Percentiles rank a stretch among this genome's conserved stretches.
These are phyloP conservation scores for Drosophila kohkoa DNA, from an alignment of 1,140 invertebrate species.

Conservation along the genomic window DNA sequence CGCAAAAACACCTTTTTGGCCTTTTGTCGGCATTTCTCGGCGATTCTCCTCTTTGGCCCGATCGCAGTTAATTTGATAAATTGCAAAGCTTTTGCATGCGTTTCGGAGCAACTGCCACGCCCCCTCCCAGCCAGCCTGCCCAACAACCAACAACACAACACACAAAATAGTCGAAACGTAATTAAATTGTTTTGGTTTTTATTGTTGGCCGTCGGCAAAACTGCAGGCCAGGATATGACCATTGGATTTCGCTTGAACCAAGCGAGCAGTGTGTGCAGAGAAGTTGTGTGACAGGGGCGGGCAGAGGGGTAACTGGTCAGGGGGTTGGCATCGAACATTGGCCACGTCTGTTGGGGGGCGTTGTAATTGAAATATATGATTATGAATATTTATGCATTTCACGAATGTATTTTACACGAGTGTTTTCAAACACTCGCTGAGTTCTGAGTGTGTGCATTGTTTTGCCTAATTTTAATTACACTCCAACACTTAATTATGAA, in stretches of 20 bases:
- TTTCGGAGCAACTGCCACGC: conserved; percentile 52
- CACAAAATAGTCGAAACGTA: conserved; percentile 65
- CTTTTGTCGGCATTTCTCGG: conserved; percentile 45
- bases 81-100: conserved; percentile 70
- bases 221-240: conserved; percentile 11
- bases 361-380: conserved; percentile 85
- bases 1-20: conserved; percentile 40
- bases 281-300: not conserved
- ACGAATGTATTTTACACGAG: conserved; percentile 10
- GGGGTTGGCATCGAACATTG: conserved; percentile 18
- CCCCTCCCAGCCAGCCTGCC: conserved; percentile 16
- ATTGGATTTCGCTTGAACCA: conserved; percentile 11
- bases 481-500: conserved; percentile 75
- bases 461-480: conserved; percentile 71
- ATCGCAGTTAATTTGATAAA: conserved; percentile 81
- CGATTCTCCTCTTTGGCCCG: conserved; percentile 37
- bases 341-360: conserved; percentile 43
- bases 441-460: conserved; percentile 22
- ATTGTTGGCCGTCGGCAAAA: conserved; percentile 59
- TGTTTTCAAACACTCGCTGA: not conserved
- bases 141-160: not conserved
- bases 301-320: not conserved
- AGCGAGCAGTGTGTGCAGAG: not conserved
- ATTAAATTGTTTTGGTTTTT: conserved; percentile 80
- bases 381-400: conserved; percentile 83